Percentiles rank a stretch among this genome's conserved stretches.
phyloP scores from a whole-genome alignment of 2,113 vertebrate species.

The Vombatus ursinus region DNA sequence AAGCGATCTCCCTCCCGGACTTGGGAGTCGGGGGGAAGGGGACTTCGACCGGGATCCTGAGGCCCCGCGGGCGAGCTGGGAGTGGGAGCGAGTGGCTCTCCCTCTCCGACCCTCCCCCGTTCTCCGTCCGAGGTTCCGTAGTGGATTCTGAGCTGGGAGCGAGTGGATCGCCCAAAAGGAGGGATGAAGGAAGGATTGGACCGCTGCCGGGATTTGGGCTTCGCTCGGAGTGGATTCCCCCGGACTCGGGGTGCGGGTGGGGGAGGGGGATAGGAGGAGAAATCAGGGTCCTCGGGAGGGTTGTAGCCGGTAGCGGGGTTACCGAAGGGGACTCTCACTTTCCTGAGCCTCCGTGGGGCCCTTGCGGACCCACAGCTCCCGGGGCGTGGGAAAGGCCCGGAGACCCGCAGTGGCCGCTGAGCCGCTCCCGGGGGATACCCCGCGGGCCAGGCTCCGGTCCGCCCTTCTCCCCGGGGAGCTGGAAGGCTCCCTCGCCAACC shows the following conservation, averaged over 20 bases:
- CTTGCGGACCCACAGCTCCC: not conserved
- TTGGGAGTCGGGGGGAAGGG: not conserved
- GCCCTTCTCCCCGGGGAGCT: not conserved
- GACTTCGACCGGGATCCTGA: too few species aligned
- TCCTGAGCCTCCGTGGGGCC: not conserved
- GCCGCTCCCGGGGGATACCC: not conserved
- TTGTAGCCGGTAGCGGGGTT: too few species aligned
- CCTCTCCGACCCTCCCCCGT: not conserved
- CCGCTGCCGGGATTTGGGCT: too few species aligned
- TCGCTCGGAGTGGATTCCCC: too few species aligned
- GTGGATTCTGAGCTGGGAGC: not conserved
- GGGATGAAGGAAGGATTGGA: too few species aligned
- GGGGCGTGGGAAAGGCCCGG: not conserved
- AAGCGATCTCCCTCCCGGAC: not conserved
- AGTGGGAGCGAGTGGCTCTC: not conserved
- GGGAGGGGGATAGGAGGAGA: too few species aligned
- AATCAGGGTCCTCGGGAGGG: not conserved
- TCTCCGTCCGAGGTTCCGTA: too few species aligned
- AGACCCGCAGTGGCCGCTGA: not conserved
- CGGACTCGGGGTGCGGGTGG: not conserved
- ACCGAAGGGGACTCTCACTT: not conserved
- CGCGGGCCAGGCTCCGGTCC: too few species aligned
- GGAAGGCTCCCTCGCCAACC: not conserved
- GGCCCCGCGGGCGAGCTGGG: too few species aligned
- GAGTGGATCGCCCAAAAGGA: not conserved